A percentile compares a stretch with the other conserved stretches of the same genome.
Evolutionary conservation across 2,888 invertebrate species (phyloP).

Genomic region (Pycnomerus fuliginosus): DNA sequence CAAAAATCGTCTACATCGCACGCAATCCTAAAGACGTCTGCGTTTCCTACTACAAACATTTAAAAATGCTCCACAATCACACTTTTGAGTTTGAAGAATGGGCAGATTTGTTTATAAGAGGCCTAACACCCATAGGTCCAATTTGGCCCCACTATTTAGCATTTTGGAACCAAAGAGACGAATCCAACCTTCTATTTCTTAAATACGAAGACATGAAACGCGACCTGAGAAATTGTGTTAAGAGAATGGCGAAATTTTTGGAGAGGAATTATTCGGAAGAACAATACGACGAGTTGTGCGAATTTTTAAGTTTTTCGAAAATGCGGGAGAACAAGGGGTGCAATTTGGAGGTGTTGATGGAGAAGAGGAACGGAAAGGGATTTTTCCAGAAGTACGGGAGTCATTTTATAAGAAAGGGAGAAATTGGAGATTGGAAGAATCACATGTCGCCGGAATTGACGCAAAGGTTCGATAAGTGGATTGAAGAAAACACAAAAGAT

Average conservation of each 20-base stretch:
- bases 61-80: conserved; percentile 66
- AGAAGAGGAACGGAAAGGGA: conserved; percentile 40
- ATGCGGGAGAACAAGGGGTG: conserved; percentile 63
- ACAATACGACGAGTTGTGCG: conserved; percentile 56
- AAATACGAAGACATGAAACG: conserved; percentile 82
- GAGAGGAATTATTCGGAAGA: conserved; percentile 65
- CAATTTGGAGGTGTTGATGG: conserved; percentile 54
- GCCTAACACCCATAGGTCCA: conserved; percentile 64
- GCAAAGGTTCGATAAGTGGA: conserved; percentile 73
- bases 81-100: conserved; percentile 67
- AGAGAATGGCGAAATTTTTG: conserved; percentile 70
- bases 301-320: conserved; percentile 44
- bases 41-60: conserved; percentile 87
- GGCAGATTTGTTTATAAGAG: conserved; percentile 70
- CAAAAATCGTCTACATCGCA: conserved; percentile 83
- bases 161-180: conserved; percentile 70
- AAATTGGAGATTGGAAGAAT: conserved; percentile 52
- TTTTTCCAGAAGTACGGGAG: conserved; percentile 33
- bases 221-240: conserved; percentile 61
- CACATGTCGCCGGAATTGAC: conserved; percentile 73
- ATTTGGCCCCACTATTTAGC: conserved; percentile 64
- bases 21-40: conserved; percentile 90
- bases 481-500: conserved; percentile 61
- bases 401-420: conserved; percentile 55
- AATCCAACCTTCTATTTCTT: conserved; percentile 73